Percentiles rank a stretch among this genome's conserved stretches.
Evolutionary conservation across 1,140 invertebrate genomes (phyloP).

Genomic region (Lasioglossum baleicum): DNA sequence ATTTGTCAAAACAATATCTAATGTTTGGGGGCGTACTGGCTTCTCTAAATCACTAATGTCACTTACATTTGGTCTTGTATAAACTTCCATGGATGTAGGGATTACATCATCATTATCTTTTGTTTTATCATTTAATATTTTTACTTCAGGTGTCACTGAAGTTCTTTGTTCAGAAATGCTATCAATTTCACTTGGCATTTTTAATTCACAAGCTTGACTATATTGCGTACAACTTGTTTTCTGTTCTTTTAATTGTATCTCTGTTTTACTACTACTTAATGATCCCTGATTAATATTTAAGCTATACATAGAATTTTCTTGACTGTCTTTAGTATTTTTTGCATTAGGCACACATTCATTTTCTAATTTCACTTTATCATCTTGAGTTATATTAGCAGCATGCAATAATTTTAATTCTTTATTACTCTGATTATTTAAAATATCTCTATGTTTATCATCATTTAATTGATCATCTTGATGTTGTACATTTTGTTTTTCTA

Average conservation of each 20-base stretch:
- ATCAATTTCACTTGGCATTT: not conserved
- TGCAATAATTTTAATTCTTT: no score
- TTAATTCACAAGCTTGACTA: conserved; percentile 25
- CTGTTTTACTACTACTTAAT: not conserved
- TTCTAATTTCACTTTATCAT: not conserved
- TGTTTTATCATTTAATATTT: no score
- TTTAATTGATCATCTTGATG: conserved; percentile 11
- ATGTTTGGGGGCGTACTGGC: conserved; percentile 72
- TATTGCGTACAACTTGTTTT: not conserved
- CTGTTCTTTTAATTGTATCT: conserved; percentile 25
- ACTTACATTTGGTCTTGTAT: no score
- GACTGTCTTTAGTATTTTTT: conserved; percentile 31
- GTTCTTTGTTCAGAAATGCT: conserved; percentile 26
- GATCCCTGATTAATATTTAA: conserved; percentile 18
- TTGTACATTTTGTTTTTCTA: conserved; percentile 22
- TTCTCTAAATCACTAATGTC: conserved; percentile 63
- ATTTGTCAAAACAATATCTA: conserved; percentile 71
- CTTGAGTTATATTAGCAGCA: no score
- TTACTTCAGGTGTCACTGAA: no score
- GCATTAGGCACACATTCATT: conserved; percentile 35
- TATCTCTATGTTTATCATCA: conserved; percentile 17
- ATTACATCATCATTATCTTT: no score
- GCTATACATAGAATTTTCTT: conserved; percentile 18
- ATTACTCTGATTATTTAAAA: conserved; percentile 1
- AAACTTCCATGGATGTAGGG: no score